phyloP scores from a whole-genome alignment of 2,113 vertebrate genomes.

The Callopanchax toddi region DNA sequence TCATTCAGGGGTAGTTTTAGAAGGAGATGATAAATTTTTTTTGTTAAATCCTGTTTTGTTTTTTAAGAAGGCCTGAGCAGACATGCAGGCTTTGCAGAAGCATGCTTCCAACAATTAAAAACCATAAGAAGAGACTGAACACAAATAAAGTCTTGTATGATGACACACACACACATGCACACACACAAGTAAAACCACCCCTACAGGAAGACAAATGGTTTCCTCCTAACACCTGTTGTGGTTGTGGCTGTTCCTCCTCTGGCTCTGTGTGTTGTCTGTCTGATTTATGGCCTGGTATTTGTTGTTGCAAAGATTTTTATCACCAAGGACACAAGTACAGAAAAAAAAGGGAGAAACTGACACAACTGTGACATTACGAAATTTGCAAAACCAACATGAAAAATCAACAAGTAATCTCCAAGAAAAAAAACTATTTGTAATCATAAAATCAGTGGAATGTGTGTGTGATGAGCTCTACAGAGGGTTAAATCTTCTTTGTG shows the following conservation, averaged over 20 bases:
- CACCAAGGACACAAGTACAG: conserved; percentile 60
- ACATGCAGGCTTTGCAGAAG: background rate
- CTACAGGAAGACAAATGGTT: conserved; percentile 71
- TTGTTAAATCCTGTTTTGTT: background rate
- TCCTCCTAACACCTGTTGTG: conserved; percentile 74
- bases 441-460: conserved; percentile 48
- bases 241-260: conserved; percentile 63
- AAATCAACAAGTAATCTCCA: conserved; percentile 3
- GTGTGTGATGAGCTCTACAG: conserved; percentile 32
- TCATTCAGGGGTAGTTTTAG: background rate
- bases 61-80: background rate
- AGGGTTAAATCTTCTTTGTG: conserved; percentile 37
- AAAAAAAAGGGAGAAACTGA: conserved; percentile 49
- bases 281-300: conserved; percentile 72
- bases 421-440: conserved; percentile 18
- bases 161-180: conserved; percentile 24
- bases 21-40: background rate
- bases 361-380: conserved; percentile 36
- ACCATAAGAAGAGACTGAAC: conserved; percentile 1
- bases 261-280: conserved; percentile 44
- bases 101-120: conserved; percentile 25
- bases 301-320: conserved; percentile 73
- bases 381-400: background rate
- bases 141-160: conserved; percentile 16
- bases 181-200: conserved; percentile 27